These are phyloP conservation scores for Apamea monoglypha DNA, from an alignment of 2,888 invertebrate genomes.

Conservation along the genomic window DNA sequence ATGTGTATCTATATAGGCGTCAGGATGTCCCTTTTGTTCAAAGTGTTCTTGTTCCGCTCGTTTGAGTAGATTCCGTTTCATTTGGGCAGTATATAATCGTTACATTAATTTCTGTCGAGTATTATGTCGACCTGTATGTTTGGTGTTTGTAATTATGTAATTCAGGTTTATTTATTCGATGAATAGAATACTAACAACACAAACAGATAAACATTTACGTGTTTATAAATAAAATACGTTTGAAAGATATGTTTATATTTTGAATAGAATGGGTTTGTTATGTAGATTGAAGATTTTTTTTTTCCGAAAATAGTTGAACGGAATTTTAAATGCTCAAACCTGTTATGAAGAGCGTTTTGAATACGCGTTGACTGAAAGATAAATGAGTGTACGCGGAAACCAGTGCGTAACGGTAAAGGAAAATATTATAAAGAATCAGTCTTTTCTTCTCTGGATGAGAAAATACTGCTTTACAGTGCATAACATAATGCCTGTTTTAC, in stretches of 20 bases:
- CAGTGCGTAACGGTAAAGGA: neutral
- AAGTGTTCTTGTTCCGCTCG: constrained; percentile 81
- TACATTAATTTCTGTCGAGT: constrained; percentile 73
- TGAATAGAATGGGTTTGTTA: constrained; percentile 13
- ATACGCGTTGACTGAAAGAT: constrained; percentile 13
- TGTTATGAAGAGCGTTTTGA: constrained; percentile 17
- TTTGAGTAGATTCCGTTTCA: constrained; percentile 82
- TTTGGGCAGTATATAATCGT: constrained; percentile 74
- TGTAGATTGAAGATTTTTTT: neutral
- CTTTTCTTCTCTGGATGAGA: no score
- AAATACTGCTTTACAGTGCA: no score
- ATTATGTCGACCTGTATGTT: constrained; percentile 51
- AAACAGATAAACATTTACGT: constrained; percentile 18
- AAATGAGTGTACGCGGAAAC: constrained; percentile 11
- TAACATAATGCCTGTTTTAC: no score
- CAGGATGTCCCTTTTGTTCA: constrained; percentile 87
- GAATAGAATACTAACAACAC: constrained; percentile 20
- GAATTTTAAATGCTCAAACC: constrained; percentile 19
- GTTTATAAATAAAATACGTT: constrained; percentile 37
- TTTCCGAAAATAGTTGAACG: constrained; percentile 1
- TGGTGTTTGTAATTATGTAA: constrained; percentile 40
- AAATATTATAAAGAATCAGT: neutral
- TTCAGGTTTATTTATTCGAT: constrained; percentile 35
- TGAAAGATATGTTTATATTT: constrained; percentile 17
- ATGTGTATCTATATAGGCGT: constrained; percentile 73